Base-by-base conservation (phyloP, 2,113 vertebrate species). In the Malurus alboscapulatus region DNA sequence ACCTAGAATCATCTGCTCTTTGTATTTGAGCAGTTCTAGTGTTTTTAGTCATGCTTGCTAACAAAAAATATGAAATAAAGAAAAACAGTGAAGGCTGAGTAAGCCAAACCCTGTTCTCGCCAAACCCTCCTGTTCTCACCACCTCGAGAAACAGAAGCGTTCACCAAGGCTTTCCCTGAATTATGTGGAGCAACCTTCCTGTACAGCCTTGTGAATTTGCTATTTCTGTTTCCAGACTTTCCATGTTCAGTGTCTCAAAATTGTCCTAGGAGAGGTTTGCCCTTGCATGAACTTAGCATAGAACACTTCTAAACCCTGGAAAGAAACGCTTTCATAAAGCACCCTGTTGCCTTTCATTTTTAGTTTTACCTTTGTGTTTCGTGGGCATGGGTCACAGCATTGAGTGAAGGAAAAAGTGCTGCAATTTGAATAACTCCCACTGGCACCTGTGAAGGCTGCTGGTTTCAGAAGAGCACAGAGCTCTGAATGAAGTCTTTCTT, bases 401-500 rank as follows among this genome's bases (percentile, higher is more conserved):
- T 47, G 3, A 15, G 16, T 87, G 75, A 83, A 91, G 69, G 66
- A 85, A 87, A 61, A 86, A 42, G 17, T 77, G 50, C 34, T 65
- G 38, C 58, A 72, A 11, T 74, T 88, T 90, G 45, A 93, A 88
- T 66, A 84, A 57, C 14, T 68, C 59, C 83, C 29, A 30, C 88
- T 89, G 95, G 45, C 75, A 72, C 77, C 71, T 96, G 86, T 80
- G 89, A 95, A 95, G 65, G 53, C 59, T 73, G 78, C 67, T 84
- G 67, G 18, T 61, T 77, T 78, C 27, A 26, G 50, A 88, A 84
- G 26, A 81, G 36, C 29, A 65, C 40, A 92, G 95, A 93, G 82
- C 48, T 81, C 79, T 81, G 84, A 96, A 96, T 96, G 95, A 94
- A 84, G 86, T 94, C 72, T 91, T 97, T 94, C 72, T 91, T 97